Conservation (phyloP, 2,113 vertebrate genomes). For the Phaethon lepturus region DNA sequence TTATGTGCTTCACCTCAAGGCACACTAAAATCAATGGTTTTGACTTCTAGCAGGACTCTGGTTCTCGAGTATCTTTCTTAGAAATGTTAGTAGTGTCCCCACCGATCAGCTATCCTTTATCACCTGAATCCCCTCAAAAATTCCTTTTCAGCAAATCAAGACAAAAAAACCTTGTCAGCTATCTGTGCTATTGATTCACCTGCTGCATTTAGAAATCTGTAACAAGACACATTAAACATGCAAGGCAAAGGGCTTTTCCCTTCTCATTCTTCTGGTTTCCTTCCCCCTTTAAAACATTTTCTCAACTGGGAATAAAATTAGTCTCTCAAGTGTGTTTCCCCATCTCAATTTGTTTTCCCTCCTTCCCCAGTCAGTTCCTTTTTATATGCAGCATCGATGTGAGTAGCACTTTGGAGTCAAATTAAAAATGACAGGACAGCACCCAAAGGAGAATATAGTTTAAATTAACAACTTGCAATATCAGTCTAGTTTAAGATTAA, state of each 20-base stretch:
- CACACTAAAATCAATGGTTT: neutral
- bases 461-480: slow-evolving; percentile 38
- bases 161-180: neutral
- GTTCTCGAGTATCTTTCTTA: neutral
- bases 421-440: slow-evolving; percentile 41
- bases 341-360: slow-evolving; percentile 4
- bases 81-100: neutral
- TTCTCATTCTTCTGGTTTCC: slow-evolving; percentile 10
- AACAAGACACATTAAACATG: neutral
- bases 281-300: neutral
- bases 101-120: neutral
- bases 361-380: neutral
- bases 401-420: neutral
- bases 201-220: slow-evolving; percentile 21
- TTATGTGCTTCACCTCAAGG: neutral
- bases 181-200: neutral
- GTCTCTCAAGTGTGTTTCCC: slow-evolving; percentile 23
- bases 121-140: neutral
- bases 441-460: slow-evolving; percentile 40
- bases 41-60: neutral
- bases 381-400: neutral
- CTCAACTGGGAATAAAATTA: slow-evolving; percentile 26
- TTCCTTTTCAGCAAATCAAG: neutral
- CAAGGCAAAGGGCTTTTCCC: neutral
- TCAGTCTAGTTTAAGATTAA: neutral